Evolutionary conservation across 2,797 vertebrate species (phyloP).

Genomic region (Linurgus olivaceus): DNA sequence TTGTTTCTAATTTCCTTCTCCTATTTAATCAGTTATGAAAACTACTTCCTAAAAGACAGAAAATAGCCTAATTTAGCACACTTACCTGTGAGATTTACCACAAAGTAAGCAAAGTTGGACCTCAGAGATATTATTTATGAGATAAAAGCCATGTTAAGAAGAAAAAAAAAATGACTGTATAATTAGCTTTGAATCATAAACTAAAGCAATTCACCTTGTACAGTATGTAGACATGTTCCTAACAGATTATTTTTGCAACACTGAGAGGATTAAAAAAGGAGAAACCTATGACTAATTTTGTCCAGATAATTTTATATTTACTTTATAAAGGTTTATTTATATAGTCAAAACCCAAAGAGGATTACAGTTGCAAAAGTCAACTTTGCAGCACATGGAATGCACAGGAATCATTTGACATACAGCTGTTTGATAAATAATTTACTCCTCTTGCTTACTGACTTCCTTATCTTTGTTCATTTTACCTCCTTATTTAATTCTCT

Average conservation of each 20-base stretch:
- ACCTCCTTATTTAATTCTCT: background rate
- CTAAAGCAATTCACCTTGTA: background rate
- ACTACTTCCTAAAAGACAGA: background rate
- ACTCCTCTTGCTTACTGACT: background rate
- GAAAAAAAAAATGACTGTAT: background rate
- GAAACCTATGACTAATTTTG: background rate
- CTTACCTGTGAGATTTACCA: background rate
- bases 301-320: background rate
- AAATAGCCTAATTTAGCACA: background rate
- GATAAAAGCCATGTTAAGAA: background rate
- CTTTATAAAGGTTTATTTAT: background rate
- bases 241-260: background rate
- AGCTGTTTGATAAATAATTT: background rate
- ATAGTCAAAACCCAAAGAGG: background rate
- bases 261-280: background rate
- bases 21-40: background rate
- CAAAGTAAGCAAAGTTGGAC: background rate
- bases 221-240: background rate
- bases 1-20: background rate
- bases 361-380: background rate
- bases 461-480: background rate
- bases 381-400: background rate
- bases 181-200: background rate
- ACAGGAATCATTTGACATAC: background rate
- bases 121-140: background rate